Evolutionary conservation across 2,113 vertebrate genomes (phyloP).

Genomic region (Mola mola): DNA sequence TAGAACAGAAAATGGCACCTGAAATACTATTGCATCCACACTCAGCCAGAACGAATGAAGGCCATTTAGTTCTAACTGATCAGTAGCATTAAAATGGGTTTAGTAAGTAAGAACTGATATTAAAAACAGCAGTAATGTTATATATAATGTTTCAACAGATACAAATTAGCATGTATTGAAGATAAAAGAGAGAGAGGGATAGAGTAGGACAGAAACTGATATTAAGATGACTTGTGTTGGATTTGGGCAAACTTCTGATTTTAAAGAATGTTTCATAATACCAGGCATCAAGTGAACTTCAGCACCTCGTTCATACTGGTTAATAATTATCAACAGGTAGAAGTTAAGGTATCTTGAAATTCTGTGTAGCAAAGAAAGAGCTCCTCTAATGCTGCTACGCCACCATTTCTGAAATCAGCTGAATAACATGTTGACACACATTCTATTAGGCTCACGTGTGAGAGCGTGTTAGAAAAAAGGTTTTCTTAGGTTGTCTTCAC

Average conservation of each 20-base stretch:
- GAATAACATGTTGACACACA: constrained; percentile 55
- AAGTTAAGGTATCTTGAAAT: constrained; percentile 42
- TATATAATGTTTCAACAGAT: background rate
- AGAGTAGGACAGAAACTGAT: constrained; percentile 37
- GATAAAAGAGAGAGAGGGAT: constrained; percentile 10
- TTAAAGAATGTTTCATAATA: constrained; percentile 19
- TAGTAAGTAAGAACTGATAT: constrained; percentile 11
- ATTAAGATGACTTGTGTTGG: constrained; percentile 13
- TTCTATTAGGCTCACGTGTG: constrained; percentile 47
- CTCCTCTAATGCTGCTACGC: constrained; percentile 37
- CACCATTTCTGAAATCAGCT: constrained; percentile 44
- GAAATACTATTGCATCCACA: constrained; percentile 31
- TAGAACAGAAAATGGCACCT: constrained; percentile 37
- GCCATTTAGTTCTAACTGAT: background rate
- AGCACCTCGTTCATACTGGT: constrained; percentile 35
- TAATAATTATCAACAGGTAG: constrained; percentile 56
- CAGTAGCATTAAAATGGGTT: constrained; percentile 17
- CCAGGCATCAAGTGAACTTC: constrained; percentile 28
- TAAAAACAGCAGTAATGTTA: constrained; percentile 39
- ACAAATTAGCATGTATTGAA: background rate
- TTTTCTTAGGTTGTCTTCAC: constrained; percentile 69
- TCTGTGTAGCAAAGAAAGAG: constrained; percentile 33
- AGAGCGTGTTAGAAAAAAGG: constrained; percentile 63
- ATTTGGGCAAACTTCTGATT: constrained; percentile 30
- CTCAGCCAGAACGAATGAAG: constrained; percentile 22